Conservation (phyloP, 2,113 vertebrate species). For the Guaruba guarouba region DNA sequence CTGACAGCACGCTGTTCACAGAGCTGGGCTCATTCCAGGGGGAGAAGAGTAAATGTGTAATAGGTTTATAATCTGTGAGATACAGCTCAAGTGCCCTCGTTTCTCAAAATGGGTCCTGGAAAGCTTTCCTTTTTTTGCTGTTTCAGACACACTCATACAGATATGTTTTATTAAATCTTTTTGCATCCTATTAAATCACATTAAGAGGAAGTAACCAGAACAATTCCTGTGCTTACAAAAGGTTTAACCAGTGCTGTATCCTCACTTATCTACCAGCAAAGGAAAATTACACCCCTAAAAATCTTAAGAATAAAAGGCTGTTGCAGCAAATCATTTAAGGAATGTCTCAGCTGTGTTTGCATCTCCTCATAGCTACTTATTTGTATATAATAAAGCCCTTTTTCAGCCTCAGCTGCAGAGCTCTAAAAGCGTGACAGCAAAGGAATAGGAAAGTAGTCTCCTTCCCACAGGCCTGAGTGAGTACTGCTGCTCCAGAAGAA, state of each 20-base stretch:
- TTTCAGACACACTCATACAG: background rate
- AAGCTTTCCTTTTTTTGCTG: background rate
- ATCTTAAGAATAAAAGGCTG: background rate
- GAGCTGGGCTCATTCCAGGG: background rate
- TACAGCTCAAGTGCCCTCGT: background rate
- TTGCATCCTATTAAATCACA: background rate
- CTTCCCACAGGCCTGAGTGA: background rate
- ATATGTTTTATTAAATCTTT: background rate
- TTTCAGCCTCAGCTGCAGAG: background rate
- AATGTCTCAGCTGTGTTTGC: background rate
- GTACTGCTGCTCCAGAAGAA: background rate
- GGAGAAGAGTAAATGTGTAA: slow-evolving; percentile 3
- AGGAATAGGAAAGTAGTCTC: background rate
- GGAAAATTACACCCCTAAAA: background rate
- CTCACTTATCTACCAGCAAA: background rate
- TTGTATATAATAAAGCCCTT: background rate
- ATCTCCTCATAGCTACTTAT: background rate
- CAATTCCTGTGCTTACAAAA: background rate
- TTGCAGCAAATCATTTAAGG: background rate
- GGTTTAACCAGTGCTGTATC: background rate
- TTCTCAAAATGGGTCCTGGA: background rate
- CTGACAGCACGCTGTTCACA: background rate
- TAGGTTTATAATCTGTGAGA: slow-evolving; percentile 35
- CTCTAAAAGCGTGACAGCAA: background rate
- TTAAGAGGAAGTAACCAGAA: background rate